Evolutionary conservation across 1,140 invertebrate species (phyloP).

Genomic region (Polyergus mexicanus): DNA sequence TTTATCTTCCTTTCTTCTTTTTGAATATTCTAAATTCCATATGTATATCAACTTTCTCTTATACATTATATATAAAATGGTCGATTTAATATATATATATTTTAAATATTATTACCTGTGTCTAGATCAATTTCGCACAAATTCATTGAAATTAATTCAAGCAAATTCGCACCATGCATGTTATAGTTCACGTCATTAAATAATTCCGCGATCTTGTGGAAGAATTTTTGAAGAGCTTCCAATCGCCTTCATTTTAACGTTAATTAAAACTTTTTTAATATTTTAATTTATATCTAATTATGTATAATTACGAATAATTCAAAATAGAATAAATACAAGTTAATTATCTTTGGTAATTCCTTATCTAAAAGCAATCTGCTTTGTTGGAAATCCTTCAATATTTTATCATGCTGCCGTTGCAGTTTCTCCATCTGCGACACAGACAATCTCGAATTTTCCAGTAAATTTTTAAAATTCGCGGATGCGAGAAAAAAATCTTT

Average conservation of each 20-base stretch:
- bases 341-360: slow-evolving; percentile 71
- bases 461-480: slow-evolving; percentile 72
- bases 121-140: slow-evolving; percentile 51
- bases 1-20: no score
- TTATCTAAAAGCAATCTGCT: slow-evolving; percentile 66
- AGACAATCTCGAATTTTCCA: slow-evolving; percentile 65
- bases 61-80: neutral
- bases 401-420: slow-evolving; percentile 69
- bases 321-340: slow-evolving; percentile 60
- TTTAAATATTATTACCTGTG: slow-evolving; percentile 36
- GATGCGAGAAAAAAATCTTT: slow-evolving; percentile 70
- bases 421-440: slow-evolving; percentile 72
- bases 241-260: slow-evolving; percentile 35
- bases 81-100: neutral
- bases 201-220: slow-evolving; percentile 57
- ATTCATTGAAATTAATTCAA: slow-evolving; percentile 61
- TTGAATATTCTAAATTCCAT: neutral
- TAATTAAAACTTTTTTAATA: neutral
- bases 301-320: neutral
- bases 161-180: slow-evolving; percentile 48
- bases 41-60: neutral
- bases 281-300: neutral
- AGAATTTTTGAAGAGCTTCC: slow-evolving; percentile 47
- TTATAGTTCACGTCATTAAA: slow-evolving; percentile 43
- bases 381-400: slow-evolving; percentile 66